phyloP scores from a whole-genome alignment of 1,140 invertebrate genomes.

The Ceratoteleas bidentatus region DNA sequence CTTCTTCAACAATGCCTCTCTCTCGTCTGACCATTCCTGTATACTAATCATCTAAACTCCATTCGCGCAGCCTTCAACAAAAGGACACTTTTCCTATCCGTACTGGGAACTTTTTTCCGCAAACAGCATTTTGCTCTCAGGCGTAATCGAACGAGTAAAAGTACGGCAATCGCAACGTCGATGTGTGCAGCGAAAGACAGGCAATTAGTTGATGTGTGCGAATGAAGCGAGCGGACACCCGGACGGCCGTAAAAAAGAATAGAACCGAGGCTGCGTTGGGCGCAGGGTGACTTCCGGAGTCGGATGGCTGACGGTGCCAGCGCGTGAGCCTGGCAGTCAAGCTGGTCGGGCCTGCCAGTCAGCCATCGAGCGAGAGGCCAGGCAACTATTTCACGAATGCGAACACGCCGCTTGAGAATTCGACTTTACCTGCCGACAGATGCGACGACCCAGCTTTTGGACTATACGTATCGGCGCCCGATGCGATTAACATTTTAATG shows the following conservation, averaged over 20 bases:
- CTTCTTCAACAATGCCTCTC: too few relatives aligned
- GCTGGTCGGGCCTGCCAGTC: slow-evolving; percentile 24
- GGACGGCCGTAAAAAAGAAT: slow-evolving; percentile 1
- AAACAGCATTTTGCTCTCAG: too few relatives aligned
- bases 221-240: not conserved
- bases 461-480: slow-evolving; percentile 48
- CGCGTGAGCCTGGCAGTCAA: slow-evolving; percentile 11
- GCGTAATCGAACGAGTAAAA: not conserved
- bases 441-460: slow-evolving; percentile 55
- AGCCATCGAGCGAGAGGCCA: slow-evolving; percentile 46
- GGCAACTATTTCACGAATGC: slow-evolving; percentile 74
- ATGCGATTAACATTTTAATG: slow-evolving; percentile 73
- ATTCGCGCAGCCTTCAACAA: too few relatives aligned
- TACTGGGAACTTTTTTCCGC: too few relatives aligned
- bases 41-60: too few relatives aligned
- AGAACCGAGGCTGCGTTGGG: not conserved
- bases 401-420: slow-evolving; percentile 66
- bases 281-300: slow-evolving; percentile 35
- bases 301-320: slow-evolving; percentile 30
- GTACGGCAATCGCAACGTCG: not conserved
- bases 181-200: not conserved
- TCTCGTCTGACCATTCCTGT: too few relatives aligned
- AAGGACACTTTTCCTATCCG: too few relatives aligned
- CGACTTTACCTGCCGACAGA: slow-evolving; percentile 68
- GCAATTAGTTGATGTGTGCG: not conserved